phyloP scores from a whole-genome alignment of 1,140 invertebrate species.

The Antheraea pernyi region DNA sequence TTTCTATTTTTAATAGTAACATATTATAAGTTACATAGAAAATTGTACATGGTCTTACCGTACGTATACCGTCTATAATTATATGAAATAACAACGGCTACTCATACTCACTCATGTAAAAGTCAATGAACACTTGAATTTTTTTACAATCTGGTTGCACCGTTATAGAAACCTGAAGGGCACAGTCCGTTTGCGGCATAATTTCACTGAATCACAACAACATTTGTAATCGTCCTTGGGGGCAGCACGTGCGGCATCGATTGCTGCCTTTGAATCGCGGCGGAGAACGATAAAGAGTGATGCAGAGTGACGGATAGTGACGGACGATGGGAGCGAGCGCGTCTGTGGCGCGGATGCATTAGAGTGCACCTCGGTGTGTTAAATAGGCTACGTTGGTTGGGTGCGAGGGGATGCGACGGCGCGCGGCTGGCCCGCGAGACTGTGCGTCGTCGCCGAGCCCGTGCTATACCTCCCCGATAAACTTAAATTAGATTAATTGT shows the following conservation, averaged over 20 bases:
- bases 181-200: conserved; percentile 70
- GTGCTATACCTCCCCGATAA: conserved; percentile 67
- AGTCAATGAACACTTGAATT: conserved; percentile 71
- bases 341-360: conserved; percentile 34
- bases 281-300: neutral
- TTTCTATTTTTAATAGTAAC: too few species aligned
- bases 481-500: conserved; percentile 78
- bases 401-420: conserved; percentile 50
- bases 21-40: too few species aligned
- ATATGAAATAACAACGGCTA: conserved; percentile 28
- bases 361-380: conserved; percentile 32
- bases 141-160: conserved; percentile 64
- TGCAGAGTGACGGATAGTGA: neutral
- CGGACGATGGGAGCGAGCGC: conserved; percentile 3
- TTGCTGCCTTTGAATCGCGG: neutral
- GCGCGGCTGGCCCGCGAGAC: conserved; percentile 60
- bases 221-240: conserved; percentile 19
- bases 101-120: conserved; percentile 77
- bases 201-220: conserved; percentile 46
- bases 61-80: neutral
- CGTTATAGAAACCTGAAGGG: conserved; percentile 68
- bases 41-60: too few species aligned
- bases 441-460: conserved; percentile 64
- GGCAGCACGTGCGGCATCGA: neutral
- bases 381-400: conserved; percentile 20